Evolutionary conservation across 2,888 invertebrate genomes (phyloP), one percentile per base, ranked within the genome.

Genomic region (Cyclophora albipunctata): DNA sequence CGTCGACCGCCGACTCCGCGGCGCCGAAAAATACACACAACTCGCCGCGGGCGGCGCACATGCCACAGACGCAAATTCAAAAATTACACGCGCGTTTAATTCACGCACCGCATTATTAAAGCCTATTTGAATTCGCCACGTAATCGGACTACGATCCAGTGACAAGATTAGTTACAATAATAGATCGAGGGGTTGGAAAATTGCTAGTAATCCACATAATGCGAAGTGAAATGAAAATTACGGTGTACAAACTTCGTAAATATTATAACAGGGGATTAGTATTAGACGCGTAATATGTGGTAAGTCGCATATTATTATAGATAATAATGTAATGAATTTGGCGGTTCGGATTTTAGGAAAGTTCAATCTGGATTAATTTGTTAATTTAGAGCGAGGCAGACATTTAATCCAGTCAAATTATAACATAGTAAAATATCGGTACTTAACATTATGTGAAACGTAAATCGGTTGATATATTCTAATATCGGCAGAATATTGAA

Each of bases 21-120:
- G 78, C 81, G 81, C 78, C 81, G 60, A 70, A 71, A 75, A 64
- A 67, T 69, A 69, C 64, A 57, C 20, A 7, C 7, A 60, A 62
- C 64, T 62, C 64, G 79, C 87, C 84, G 58, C 73, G 55, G 72
- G 87, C 83, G 57, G 46, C 69, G 73, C 87, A 87, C 74, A 87
- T 87, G 87, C 81, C 81, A 77, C 62, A 20, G 64, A 58, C 69
- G 67, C 71, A 78, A 81, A 74, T 81, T 81, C 65, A 66, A 73
- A 78, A 81, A 85, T 84, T 82, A 82, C 71, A 78, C 78, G 78
- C 82, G 63, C 80, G 82, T 83, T 84, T 84, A 81, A 84, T 79
- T 80, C 78, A 70, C 52, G 68, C 55, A 70, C 75, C 78, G 72
- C 79, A 72, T 78, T 74, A 78, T 78, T 77, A 68, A 75, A 78